Base-by-base conservation (phyloP, 2,888 invertebrate species). In the Furcula furcula region DNA sequence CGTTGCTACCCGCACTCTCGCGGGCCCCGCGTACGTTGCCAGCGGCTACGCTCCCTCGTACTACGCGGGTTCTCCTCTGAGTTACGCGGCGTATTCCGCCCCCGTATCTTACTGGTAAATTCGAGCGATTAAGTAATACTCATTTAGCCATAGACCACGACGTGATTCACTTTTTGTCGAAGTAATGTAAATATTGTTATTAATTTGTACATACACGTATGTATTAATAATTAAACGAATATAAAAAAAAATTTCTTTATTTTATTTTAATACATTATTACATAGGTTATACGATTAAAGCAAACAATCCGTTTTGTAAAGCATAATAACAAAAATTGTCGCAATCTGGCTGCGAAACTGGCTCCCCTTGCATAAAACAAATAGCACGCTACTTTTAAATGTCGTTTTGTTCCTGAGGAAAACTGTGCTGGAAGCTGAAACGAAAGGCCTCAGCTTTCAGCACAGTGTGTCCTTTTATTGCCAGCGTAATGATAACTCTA, bases 21-120 rank as follows among this genome's bases (percentile, higher is more conserved):
- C 60, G 30, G 53, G 60, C 29, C 53, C 61, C 14, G 41, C 55
- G 28, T 26, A 26, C 32, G 45, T 58, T n/a, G 45, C 67, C 12
- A 58, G 55, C 31, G 40, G 60, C 36, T 49, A 59, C 31, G 46
- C 56, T 6, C 47, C 60, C 9, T 47, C 49, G 18, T 65, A 68
- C 44, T 59, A 60, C 34, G 37, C 41, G 18, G 39, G 54, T 18
- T 58, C 69, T 31, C 71, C 69, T 15, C 38, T 65, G 32, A 51
- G 67, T 30, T 75, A 71, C 50, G 59, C 78, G 31, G 76, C 84
- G 55, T 68, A 77, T 50, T 71, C 75, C 43, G 80, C 85, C 52
- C 73, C 85, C 10, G 65, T 78, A 44, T 77, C 82, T 23, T 72
- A 76, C 65, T 80, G 79, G 79, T 80, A 74, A 72, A 56, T 30